Evolutionary conservation across 2,113 vertebrate genomes (phyloP).

Genomic region (Syrmaticus mikado): DNA sequence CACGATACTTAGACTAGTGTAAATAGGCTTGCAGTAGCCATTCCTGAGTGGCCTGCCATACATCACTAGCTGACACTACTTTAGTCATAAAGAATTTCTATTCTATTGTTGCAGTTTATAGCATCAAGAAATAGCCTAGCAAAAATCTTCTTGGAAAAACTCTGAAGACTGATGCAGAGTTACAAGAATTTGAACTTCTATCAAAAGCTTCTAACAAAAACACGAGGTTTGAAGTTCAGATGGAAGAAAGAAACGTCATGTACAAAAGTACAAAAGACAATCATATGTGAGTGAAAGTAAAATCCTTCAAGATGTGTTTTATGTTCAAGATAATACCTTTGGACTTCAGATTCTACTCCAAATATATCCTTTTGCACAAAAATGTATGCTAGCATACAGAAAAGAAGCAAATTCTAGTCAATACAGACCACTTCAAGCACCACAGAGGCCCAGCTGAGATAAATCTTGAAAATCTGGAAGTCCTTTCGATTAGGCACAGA

Average conservation of each 20-base stretch:
- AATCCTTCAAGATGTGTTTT: neutral
- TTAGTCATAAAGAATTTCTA: constrained; percentile 14
- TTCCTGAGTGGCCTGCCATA: neutral
- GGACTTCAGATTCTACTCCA: neutral
- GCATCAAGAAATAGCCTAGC: neutral
- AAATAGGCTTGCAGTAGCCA: constrained; percentile 8
- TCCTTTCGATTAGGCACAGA: neutral
- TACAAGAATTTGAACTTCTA: neutral
- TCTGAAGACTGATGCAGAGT: neutral
- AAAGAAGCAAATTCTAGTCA: neutral
- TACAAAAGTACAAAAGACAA: neutral
- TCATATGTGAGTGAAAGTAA: neutral
- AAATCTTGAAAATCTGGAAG: neutral
- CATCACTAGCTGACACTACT: neutral
- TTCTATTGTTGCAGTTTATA: neutral
- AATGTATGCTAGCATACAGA: neutral
- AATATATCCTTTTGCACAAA: neutral
- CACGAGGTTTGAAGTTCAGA: neutral
- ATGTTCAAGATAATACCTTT: neutral
- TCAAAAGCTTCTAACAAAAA: neutral
- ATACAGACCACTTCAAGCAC: neutral
- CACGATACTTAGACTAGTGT: neutral
- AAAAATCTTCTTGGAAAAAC: neutral
- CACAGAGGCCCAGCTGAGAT: neutral
- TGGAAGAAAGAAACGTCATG: neutral